phyloP scores from a whole-genome alignment of 2,888 invertebrate genomes.

The Matsumyia berberina region DNA sequence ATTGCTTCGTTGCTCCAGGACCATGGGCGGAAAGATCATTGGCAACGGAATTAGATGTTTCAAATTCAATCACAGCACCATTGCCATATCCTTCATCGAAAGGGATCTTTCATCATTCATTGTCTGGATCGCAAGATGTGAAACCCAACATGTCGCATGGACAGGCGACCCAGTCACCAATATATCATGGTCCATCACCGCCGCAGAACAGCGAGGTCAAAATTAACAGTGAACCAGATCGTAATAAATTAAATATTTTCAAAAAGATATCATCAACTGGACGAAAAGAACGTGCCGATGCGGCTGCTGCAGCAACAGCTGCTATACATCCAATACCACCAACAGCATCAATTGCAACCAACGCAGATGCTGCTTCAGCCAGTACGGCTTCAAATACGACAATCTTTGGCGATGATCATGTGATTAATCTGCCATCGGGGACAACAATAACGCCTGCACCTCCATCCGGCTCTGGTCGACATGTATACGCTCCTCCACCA shows the following conservation, averaged over 20 bases:
- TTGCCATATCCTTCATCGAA: constrained; percentile 19
- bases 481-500: constrained; percentile 76
- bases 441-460: constrained; percentile 83
- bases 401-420: constrained; percentile 70
- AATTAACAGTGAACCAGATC: constrained; percentile 92
- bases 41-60: not conserved
- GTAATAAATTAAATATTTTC: constrained; percentile 93
- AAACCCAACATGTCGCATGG: not conserved
- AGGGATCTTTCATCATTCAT: constrained; percentile 6
- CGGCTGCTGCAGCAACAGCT: constrained; percentile 2
- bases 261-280: constrained; percentile 90
- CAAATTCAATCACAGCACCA: not conserved
- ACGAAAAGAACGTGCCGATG: constrained; percentile 86
- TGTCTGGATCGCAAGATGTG: not conserved
- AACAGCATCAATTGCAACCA: constrained; percentile 23
- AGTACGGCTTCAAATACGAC: constrained; percentile 47
- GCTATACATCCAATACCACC: not conserved
- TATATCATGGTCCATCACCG: constrained; percentile 3
- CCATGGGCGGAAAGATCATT: constrained; percentile 6
- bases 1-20: constrained; percentile 10
- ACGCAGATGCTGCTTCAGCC: constrained; percentile 10
- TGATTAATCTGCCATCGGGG: constrained; percentile 82
- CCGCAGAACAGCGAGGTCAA: constrained; percentile 81
- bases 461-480: constrained; percentile 66
- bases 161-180: not conserved